Percentiles rank a stretch among this genome's conserved stretches.
phyloP scores from a whole-genome alignment of 2,888 invertebrate genomes.

The Drosophila sordidapex region DNA sequence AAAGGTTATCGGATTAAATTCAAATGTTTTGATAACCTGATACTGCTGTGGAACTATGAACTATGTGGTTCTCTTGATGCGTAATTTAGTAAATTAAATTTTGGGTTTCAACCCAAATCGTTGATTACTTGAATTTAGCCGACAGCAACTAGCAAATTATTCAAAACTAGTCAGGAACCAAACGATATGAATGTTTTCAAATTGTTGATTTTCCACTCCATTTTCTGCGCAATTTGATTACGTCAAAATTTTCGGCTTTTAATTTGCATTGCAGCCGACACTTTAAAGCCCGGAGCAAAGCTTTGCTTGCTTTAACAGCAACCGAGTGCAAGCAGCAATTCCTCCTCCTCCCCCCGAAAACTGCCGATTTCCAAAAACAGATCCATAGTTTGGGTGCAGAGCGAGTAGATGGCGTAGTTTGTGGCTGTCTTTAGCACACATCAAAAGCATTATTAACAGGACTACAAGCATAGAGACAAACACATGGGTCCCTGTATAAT shows the following conservation, averaged over 20 bases:
- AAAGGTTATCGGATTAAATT: background rate
- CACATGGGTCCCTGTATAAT: conserved; percentile 52
- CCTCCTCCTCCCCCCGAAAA: background rate
- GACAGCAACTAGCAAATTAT: conserved; percentile 1
- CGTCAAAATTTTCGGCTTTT: conserved; percentile 44
- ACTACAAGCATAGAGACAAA: conserved; percentile 60
- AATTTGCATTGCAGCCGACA: conserved; percentile 42
- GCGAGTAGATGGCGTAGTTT: conserved; percentile 60
- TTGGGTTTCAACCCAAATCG: background rate
- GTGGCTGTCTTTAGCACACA: conserved; percentile 79
- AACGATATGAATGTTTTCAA: conserved; percentile 19
- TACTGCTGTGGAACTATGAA: background rate
- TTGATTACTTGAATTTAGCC: background rate
- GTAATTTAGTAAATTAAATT: background rate
- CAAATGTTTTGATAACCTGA: background rate
- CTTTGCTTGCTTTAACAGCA: conserved; percentile 25
- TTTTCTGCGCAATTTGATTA: conserved; percentile 46
- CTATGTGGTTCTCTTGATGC: background rate
- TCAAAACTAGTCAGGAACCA: conserved; percentile 8
- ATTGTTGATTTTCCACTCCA: conserved; percentile 43
- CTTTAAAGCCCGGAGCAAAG: conserved; percentile 29
- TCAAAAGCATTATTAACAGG: conserved; percentile 80
- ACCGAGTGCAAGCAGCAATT: conserved; percentile 14
- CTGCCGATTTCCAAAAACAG: background rate
- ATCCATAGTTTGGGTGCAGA: conserved; percentile 9